phyloP scores from a whole-genome alignment of 2,888 invertebrate genomes.

The Xylocampa areola region DNA sequence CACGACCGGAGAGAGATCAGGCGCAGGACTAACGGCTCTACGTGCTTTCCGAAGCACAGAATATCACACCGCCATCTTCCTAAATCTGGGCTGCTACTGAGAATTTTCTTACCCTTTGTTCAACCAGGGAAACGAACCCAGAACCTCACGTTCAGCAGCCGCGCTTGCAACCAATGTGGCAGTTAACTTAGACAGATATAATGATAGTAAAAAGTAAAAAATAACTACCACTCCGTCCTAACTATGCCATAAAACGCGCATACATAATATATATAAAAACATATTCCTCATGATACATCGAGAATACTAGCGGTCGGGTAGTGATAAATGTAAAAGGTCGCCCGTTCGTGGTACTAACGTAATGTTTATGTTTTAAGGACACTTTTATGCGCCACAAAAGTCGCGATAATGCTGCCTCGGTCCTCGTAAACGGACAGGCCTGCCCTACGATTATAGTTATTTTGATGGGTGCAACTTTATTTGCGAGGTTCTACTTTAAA shows the following conservation, averaged over 20 bases:
- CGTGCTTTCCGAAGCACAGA: too few relatives aligned
- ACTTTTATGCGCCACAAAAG: conserved; percentile 56
- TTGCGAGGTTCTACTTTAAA: conserved; percentile 43
- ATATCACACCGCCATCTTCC: too few relatives aligned
- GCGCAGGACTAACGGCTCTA: too few relatives aligned
- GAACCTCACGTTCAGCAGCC: too few relatives aligned
- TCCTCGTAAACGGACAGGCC: conserved; percentile 49
- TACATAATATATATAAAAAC: conserved; percentile 36
- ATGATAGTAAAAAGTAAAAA: conserved; percentile 1
- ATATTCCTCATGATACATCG: conserved; percentile 26
- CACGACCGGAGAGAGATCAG: too few relatives aligned
- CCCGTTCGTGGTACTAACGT: conserved; percentile 24
- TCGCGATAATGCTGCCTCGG: conserved; percentile 46
- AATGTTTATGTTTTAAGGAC: conserved; percentile 53
- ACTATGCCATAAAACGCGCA: conserved; percentile 26
- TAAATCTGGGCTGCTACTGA: too few relatives aligned
- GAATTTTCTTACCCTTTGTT: too few relatives aligned
- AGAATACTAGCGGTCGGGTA: neutral
- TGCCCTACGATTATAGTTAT: conserved; percentile 16
- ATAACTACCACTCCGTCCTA: conserved; percentile 14
- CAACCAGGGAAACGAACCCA: too few relatives aligned
- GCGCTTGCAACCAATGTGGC: too few relatives aligned
- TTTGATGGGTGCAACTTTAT: conserved; percentile 46
- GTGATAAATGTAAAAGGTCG: conserved; percentile 47
- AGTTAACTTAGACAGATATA: neutral